phyloP scores from a whole-genome alignment of 2,797 vertebrate species.

The Myiotriccus ornatus region DNA sequence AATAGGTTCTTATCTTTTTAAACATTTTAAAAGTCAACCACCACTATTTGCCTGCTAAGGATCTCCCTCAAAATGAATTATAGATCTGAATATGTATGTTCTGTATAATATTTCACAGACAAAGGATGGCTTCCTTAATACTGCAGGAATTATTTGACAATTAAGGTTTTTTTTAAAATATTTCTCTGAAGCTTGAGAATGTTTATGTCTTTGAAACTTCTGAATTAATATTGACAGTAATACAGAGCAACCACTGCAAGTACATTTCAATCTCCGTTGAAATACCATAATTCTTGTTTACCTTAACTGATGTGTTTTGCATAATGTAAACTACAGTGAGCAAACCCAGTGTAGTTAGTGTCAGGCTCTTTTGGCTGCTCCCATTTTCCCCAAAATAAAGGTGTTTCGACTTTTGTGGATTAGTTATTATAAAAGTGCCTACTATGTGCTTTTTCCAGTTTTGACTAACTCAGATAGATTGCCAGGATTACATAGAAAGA shows the following conservation, averaged over 20 bases:
- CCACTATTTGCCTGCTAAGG: neutral
- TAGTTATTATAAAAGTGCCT: neutral
- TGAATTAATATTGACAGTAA: neutral
- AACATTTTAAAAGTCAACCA: neutral
- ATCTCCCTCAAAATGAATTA: neutral
- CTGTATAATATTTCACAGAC: neutral
- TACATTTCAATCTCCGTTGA: neutral
- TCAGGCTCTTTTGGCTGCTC: neutral
- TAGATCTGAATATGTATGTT: neutral
- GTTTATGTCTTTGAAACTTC: neutral
- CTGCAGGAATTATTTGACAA: neutral
- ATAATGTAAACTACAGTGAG: neutral
- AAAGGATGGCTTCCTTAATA: neutral
- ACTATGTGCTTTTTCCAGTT: neutral
- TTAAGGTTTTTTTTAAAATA: neutral
- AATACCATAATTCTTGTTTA: neutral
- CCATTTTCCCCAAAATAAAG: neutral
- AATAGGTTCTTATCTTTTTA: neutral
- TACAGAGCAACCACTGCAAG: neutral
- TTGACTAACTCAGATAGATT: neutral
- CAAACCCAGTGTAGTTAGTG: neutral
- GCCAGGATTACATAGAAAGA: neutral
- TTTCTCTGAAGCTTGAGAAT: neutral
- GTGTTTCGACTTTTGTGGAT: neutral
- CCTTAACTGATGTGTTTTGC: accelerated